Conservation (phyloP, 2,888 invertebrate species). For the Antheraea yamamai region DNA sequence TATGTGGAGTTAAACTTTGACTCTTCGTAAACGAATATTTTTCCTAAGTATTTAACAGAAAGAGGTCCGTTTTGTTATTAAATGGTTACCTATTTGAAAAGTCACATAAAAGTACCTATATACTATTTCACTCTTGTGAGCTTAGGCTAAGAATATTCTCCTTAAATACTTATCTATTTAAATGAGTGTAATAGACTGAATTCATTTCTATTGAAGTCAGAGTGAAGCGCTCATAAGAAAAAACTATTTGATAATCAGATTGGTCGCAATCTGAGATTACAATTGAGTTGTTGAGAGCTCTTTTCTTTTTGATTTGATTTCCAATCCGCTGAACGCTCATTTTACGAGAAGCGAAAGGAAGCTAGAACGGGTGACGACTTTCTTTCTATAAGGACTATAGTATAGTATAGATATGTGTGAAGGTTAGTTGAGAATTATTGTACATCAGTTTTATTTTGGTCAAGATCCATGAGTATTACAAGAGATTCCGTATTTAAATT, state of each 20-base stretch:
- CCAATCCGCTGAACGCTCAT: conserved; percentile 46
- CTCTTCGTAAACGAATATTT: not conserved
- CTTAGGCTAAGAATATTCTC: not conserved
- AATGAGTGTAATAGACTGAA: not conserved
- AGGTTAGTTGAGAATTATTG: not conserved
- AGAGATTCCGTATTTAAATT: not conserved
- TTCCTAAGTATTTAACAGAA: not conserved
- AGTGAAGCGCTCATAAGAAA: conserved; percentile 18
- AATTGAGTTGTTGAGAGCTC: conserved; percentile 24
- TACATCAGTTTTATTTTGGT: not conserved
- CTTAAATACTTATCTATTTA: not conserved
- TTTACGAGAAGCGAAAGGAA: conserved; percentile 39
- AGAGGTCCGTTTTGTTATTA: not conserved
- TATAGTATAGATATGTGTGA: not conserved
- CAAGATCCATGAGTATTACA: not conserved
- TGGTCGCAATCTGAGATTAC: conserved; percentile 18
- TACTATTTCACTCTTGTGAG: not conserved
- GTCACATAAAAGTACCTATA: not conserved
- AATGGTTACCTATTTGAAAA: not conserved
- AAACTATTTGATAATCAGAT: conserved; percentile 7
- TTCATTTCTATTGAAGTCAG: conserved; percentile 3
- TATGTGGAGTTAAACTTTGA: not conserved
- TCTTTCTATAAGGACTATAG: not conserved
- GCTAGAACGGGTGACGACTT: not conserved
- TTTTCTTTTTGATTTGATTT: conserved; percentile 35